Percentiles rank a stretch among this genome's conserved stretches.
phyloP scores from a whole-genome alignment of 2,113 vertebrate genomes.

The Gasterosteus aculeatus region DNA sequence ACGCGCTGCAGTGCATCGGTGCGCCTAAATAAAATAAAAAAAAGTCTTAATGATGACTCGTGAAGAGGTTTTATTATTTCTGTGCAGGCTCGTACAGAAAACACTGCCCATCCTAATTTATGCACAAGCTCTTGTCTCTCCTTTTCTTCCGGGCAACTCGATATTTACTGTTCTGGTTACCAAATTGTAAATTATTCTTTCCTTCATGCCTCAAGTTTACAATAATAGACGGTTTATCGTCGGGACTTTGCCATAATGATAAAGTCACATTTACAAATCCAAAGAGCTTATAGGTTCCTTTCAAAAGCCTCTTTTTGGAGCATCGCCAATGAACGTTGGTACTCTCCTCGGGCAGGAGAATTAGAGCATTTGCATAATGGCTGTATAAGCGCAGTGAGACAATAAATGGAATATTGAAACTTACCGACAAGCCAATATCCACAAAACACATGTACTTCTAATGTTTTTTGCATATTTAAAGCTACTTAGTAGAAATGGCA shows the following conservation, averaged over 20 bases:
- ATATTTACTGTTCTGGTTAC: background rate
- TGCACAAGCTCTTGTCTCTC: background rate
- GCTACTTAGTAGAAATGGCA: background rate
- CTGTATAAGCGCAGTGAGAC: background rate
- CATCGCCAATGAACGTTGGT: background rate
- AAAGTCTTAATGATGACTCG: conserved; percentile 37
- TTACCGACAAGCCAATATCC: background rate
- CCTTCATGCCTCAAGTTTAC: background rate
- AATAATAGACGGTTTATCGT: background rate
- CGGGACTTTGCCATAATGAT: background rate
- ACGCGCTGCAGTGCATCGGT: conserved; percentile 20
- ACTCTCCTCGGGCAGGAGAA: background rate
- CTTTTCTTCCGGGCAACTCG: background rate
- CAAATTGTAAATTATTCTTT: background rate
- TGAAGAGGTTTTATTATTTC: conserved; percentile 36
- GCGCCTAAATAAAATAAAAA: background rate
- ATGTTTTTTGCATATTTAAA: background rate
- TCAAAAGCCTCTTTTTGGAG: background rate
- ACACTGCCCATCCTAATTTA: background rate
- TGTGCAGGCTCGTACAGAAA: conserved; percentile 14
- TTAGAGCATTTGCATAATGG: background rate
- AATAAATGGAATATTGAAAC: background rate
- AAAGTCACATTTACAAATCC: background rate
- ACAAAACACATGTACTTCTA: background rate
- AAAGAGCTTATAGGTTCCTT: background rate